Evolutionary conservation across 2,113 vertebrate genomes (phyloP), one percentile per base, ranked within the genome.

Genomic region (Myodes glareolus): DNA sequence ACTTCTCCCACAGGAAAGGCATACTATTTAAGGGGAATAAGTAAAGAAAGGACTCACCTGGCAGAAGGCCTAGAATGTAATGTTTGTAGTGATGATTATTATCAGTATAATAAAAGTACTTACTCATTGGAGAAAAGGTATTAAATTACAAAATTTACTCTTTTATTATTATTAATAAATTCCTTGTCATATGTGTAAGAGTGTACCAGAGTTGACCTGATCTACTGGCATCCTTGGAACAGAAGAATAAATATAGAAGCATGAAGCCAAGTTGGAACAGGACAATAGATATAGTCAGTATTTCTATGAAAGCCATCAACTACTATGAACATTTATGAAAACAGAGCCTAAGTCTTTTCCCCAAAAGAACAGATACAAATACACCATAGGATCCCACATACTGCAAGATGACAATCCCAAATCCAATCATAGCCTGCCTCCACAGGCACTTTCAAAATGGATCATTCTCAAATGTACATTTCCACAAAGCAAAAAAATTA

Each of bases 151-250:
- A 78, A 52, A 67, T 88, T 50, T 7, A 0, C 14, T 52, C 25
- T 73, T 82, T 90, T 11, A 90, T 58, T 31, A 91, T 73, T 75
- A 65, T 81, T 75, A 96, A 67, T n/a, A 47, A 93, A 91, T 72
- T 93, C 88, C 47, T 85, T 63, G 78, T n/a, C 73, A 73, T 84
- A 68, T n/a, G 29, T 76, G 39, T 90, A 85, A 92, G 52, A 77
- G 75, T 63, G 92, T 63, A 45, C 33, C 5, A 9, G 76, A 88
- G 36, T 3, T 84, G 76, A 61, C 31, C 76, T 73, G 52, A 84
- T 68, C 81, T 73, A 55, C 19, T 23, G 12, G 52, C 47, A 63
- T n/a, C n/a, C 65, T n/a, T 58, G 90, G 70, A 81, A 75, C 11
- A 72, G 63, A 73, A 88, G 85, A 68, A 45, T 73, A 94, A 90